A percentile compares a stretch with the other conserved stretches of the same genome.
These are phyloP conservation scores for Steatornis caripensis DNA, from an alignment of 2,113 vertebrate genomes.

Conservation along the genomic window DNA sequence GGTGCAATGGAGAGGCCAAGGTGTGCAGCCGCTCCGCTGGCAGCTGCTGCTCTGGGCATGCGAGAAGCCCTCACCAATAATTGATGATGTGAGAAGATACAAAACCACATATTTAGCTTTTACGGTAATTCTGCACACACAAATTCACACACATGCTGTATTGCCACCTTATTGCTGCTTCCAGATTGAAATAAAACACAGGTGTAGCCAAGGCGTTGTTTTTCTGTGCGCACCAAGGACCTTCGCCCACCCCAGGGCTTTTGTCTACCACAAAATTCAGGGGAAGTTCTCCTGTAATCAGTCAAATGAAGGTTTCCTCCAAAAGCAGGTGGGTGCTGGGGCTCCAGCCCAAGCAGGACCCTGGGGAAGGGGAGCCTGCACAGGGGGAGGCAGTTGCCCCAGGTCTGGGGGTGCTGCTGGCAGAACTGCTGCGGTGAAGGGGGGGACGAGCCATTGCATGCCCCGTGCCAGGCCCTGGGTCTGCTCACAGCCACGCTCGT, in stretches of 20 bases:
- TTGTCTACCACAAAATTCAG: not conserved
- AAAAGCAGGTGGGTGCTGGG: not conserved
- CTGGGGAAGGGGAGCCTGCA: fast-evolving
- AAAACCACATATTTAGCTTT: fast-evolving
- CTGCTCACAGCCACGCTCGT: fast-evolving
- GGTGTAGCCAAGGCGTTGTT: not conserved
- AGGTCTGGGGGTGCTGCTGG: not conserved
- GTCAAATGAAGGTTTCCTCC: not conserved
- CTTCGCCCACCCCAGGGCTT: not conserved
- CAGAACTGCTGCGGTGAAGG: fast-evolving
- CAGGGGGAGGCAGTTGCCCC: not conserved
- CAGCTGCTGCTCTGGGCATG: not conserved
- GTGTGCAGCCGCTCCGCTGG: fast-evolving
- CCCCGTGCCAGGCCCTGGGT: not conserved
- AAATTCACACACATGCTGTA: not conserved
- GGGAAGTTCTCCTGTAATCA: fast-evolving
- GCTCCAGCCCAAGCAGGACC: not conserved
- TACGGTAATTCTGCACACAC: not conserved
- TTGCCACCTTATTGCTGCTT: not conserved
- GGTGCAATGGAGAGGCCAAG: fast-evolving
- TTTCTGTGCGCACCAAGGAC: not conserved
- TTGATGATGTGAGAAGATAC: not conserved
- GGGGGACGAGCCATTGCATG: not conserved
- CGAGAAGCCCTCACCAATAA: fast-evolving
- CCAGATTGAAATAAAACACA: not conserved